Evolutionary conservation across 2,113 vertebrate species (phyloP), one percentile per base, ranked within the genome.

Genomic region (Panurus biarmicus): DNA sequence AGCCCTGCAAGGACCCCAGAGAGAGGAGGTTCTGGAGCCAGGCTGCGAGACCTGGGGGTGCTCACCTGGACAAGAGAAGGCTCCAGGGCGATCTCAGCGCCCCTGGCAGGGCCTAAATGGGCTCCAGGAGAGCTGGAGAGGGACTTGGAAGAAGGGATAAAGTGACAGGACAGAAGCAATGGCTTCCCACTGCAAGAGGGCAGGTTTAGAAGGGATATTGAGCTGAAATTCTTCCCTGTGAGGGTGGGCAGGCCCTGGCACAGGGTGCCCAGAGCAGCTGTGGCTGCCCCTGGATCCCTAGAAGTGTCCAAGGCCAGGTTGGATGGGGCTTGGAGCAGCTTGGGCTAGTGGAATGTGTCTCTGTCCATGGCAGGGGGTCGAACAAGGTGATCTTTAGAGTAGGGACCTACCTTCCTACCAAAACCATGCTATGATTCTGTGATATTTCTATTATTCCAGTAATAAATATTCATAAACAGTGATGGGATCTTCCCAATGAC

Each of bases 271-370:
- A 35, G 47, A 47, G 62, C 3, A 82, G 70, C 40, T 54, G 7
- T 73, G 67, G 51, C 25, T 80, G 44, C 36, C 23, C 8, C 8
- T 51, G 24, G 9, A 44, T 44, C 17, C 21, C 22, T 66, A 40
- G 25, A 2, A 69, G 21, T 36, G 62, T 11, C 3, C 29, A 23
- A 69, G 31, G 18, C 40, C 40, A 61, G 17, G 14, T 0, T 54
- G 47, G 20, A 60, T 0, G 0, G 62, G 70, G 35, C 35, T 83
- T 76, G 48, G 42, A 56, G 42, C 26, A 62, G 0, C 7, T 3
- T 70, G 71, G 42, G 7, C 0, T 3, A 70, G 35, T 44, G 35
- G 54, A 62, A 69, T 25, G 25, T 54, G 12, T 69, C 14, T 9
- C 40, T 56, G 40, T 1, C 29, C 14, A 17, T 23, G 42, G 14